phyloP scores from a whole-genome alignment of 2,113 vertebrate species.

The Peromyscus leucopus region DNA sequence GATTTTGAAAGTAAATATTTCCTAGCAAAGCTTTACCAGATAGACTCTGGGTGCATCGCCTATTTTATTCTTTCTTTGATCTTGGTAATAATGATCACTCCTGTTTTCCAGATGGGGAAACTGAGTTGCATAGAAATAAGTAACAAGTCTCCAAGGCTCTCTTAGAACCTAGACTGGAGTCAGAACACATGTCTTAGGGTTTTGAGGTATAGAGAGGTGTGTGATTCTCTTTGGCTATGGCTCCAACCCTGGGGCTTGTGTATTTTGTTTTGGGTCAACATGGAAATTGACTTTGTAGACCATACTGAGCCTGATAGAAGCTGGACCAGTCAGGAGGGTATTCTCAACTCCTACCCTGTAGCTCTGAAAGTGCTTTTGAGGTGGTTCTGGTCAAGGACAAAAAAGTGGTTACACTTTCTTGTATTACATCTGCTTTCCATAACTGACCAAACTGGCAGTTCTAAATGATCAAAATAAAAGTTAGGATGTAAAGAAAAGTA shows the following conservation, averaged over 20 bases:
- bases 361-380: no score
- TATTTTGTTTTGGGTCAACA: background rate
- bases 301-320: background rate
- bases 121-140: background rate
- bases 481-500: background rate
- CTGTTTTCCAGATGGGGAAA: constrained; percentile 28
- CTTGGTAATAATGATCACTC: background rate
- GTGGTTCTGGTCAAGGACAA: background rate
- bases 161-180: background rate
- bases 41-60: background rate
- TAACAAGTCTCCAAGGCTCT: background rate
- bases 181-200: background rate
- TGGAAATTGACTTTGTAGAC: background rate
- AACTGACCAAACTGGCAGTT: background rate
- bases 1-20: constrained; percentile 11
- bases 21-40: background rate
- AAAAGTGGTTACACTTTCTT: background rate
- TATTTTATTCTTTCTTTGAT: background rate
- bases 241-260: background rate
- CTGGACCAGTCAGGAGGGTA: background rate
- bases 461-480: background rate
- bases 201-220: background rate
- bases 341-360: fast-evolving
- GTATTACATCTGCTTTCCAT: background rate
- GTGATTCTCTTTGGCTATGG: background rate